Base-by-base conservation (phyloP, 2,113 vertebrate species). In the Dromas ardeola region DNA sequence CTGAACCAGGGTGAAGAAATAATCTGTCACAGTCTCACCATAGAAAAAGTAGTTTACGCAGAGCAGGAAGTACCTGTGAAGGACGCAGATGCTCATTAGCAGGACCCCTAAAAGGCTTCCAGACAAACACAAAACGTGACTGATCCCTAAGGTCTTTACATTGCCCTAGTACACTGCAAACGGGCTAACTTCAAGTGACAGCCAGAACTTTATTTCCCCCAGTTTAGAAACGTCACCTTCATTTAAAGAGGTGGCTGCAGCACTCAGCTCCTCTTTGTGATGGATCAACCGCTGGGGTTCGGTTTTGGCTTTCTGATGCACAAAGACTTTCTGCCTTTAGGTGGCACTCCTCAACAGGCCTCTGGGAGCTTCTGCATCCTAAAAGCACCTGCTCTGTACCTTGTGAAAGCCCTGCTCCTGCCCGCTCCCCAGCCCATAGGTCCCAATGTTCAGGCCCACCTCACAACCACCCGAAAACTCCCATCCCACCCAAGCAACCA, bases 11-110 rank as follows among this genome's bases (percentile, higher is more conserved):
- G 99, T 98, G 98, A 99, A 99, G 98, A 99, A 99, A 97, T 99
- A 99, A 97, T 99, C 99, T 0, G 99, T 99, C 88, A 99, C 99
- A 0, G 99, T 99, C 97, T 99, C 99, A 0, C 99, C 99, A 4
- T 99, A 99, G 98, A 99, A 99, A 96, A 99, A 99, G 97, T 99
- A 99, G 96, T 99, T 99, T 13, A 99, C 99, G 38, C 99, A 99
- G 85, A 99, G 98, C 93, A 99, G 98, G 94, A 99, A 99, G 95
- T 99, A 99, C 99, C 99, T 99, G 97, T 18, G 74, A 42, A 85
- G 56, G n/a, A 95, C 5, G 36, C 11, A 62, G 34, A 53, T 34
- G 50, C 15, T 34, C 3, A 0, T 74, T 49, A 69, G 40, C 8
- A 91, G 43, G 55, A 86, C 32, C 45, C 42, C 81, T 5, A 10